These are phyloP conservation scores for Serinus canaria DNA, from an alignment of 2,113 vertebrate species.

Conservation along the genomic window DNA sequence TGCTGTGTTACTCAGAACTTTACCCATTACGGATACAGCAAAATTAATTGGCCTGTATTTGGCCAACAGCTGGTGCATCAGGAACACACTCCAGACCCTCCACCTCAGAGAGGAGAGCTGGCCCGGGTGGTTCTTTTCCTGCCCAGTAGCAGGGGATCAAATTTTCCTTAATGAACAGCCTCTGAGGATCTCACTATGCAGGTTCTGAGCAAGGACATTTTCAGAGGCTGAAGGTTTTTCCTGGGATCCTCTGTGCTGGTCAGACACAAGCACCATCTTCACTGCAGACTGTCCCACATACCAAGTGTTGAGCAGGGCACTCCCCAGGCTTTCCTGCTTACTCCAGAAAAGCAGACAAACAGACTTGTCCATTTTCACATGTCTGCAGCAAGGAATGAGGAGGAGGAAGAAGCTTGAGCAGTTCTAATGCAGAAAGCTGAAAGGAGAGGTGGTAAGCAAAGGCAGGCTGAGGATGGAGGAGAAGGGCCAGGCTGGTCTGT, in stretches of 20 bases:
- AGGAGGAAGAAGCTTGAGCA: background rate
- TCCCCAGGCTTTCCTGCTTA: background rate
- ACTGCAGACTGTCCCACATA: background rate
- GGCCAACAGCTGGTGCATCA: background rate
- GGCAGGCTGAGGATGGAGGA: background rate
- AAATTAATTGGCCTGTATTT: background rate
- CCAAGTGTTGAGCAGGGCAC: background rate
- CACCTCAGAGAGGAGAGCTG: background rate
- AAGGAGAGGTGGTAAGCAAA: background rate
- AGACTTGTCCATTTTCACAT: background rate
- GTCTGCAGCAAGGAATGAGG: background rate
- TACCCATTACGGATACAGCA: background rate
- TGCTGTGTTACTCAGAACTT: background rate
- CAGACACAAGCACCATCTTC: background rate
- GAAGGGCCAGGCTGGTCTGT: background rate
- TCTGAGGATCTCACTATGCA: background rate
- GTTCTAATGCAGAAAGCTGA: background rate
- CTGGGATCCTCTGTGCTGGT: background rate
- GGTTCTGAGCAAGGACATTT: background rate
- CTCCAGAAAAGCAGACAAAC: background rate
- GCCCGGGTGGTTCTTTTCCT: background rate
- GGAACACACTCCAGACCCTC: background rate
- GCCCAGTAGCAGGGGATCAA: fast-evolving
- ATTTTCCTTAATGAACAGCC: background rate
- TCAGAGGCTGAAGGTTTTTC: background rate